A percentile compares a stretch with the other conserved stretches of the same genome.
These are phyloP conservation scores for Bombus haemorrhoidalis DNA, from an alignment of 1,140 invertebrate species.

Conservation along the genomic window DNA sequence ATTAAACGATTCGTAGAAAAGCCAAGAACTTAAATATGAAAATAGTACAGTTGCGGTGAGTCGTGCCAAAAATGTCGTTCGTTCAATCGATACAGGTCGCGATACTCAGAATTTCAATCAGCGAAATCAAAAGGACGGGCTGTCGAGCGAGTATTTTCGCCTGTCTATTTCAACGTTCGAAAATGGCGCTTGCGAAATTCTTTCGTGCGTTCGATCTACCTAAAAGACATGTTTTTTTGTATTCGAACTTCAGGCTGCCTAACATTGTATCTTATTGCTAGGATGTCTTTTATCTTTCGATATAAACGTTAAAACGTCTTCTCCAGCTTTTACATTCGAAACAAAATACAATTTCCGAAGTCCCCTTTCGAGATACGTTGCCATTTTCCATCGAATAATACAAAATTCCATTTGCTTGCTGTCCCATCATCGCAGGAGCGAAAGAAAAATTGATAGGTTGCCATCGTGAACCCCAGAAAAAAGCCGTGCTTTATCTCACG, in stretches of 20 bases:
- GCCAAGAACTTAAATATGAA: constrained; percentile 40
- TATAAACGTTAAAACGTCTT: too few species aligned
- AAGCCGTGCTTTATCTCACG: constrained; percentile 25
- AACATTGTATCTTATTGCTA: background rate
- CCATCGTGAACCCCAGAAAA: constrained; percentile 26
- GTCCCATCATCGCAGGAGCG: background rate
- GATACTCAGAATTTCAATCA: constrained; percentile 28
- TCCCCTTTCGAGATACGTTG: background rate
- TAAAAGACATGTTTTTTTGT: background rate
- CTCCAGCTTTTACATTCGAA: too few species aligned
- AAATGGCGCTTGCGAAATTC: constrained; percentile 34
- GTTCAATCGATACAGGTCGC: constrained; percentile 36
- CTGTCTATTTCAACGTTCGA: constrained; percentile 50
- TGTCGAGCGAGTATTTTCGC: constrained; percentile 33
- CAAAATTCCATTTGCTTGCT: background rate
- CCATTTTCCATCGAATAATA: background rate
- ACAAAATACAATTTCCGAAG: background rate
- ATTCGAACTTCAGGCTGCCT: background rate
- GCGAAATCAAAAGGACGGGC: constrained; percentile 21
- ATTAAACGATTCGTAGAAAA: constrained; percentile 25
- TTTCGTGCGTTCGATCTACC: background rate
- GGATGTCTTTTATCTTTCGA: too few species aligned
- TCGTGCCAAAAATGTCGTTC: constrained; percentile 18
- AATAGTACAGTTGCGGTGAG: background rate
- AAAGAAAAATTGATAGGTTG: constrained; percentile 42